A percentile compares a stretch with the other conserved stretches of the same genome.
phyloP scores from a whole-genome alignment of 2,888 invertebrate species.

The Galeopsomyia nigrocyanea region DNA sequence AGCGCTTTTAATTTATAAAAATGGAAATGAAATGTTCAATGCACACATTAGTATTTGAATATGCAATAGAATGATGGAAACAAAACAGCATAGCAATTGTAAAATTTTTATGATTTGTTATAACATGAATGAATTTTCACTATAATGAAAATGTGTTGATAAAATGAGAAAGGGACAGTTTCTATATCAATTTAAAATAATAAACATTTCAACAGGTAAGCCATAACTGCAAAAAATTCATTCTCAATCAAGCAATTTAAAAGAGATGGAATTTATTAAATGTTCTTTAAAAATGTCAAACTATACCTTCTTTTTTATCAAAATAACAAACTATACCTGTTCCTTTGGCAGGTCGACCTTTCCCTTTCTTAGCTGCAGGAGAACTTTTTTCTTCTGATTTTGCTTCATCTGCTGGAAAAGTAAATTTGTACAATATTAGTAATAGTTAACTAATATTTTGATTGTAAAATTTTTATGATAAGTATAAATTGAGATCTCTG shows the following conservation, averaged over 20 bases:
- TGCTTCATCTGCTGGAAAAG: slow-evolving; percentile 25
- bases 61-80: no score
- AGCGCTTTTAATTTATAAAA: not conserved
- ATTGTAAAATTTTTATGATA: not conserved
- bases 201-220: no score
- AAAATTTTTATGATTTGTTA: no score
- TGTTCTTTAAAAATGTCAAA: not conserved
- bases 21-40: not conserved
- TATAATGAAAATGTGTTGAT: no score
- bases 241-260: no score
- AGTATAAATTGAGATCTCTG: not conserved
- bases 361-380: slow-evolving; percentile 42
- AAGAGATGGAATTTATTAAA: no score
- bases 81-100: no score
- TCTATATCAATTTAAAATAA: no score
- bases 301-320: slow-evolving; percentile 32
- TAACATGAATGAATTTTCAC: no score
- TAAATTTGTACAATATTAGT: not conserved
- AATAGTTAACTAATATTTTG: slow-evolving; percentile 4
- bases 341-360: slow-evolving; percentile 37
- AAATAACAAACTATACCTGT: slow-evolving; percentile 15
- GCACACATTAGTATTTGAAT: no score
- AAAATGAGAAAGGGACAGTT: no score
- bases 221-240: no score
- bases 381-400: slow-evolving; percentile 36